A percentile compares a stretch with the other conserved stretches of the same genome.
Evolutionary conservation across 2,888 invertebrate genomes (phyloP).

Genomic region (Apeira syringaria): DNA sequence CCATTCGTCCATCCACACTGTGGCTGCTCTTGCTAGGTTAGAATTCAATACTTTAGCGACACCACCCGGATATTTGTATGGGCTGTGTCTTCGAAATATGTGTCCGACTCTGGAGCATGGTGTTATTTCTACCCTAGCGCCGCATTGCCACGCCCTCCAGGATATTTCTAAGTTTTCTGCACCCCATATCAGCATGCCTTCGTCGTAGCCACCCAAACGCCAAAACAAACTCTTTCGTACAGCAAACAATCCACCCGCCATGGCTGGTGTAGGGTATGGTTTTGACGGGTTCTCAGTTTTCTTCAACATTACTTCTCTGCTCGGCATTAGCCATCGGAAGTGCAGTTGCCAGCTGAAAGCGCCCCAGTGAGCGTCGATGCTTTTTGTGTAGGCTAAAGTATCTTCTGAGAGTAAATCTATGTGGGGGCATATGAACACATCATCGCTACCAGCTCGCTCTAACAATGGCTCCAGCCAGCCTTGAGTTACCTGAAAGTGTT

Average conservation of each 20-base stretch:
- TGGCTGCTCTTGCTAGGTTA: conserved; percentile 96
- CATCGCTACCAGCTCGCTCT: conserved; percentile 78
- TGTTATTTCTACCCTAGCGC: conserved; percentile 94
- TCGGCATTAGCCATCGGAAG: conserved; percentile 93
- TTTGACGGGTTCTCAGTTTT: conserved; percentile 86
- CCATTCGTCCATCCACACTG: conserved; percentile 99
- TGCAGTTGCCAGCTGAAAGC: conserved; percentile 99
- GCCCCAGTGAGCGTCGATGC: conserved; percentile 98
- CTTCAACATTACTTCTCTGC: conserved; percentile 85
- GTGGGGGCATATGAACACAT: conserved; percentile 76
- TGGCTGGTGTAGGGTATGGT: conserved; percentile 92
- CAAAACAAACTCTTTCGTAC: conserved; percentile 94
- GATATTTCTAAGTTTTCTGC: conserved; percentile 99
- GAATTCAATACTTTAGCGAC: conserved; percentile 93
- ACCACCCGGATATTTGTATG: conserved; percentile 97
- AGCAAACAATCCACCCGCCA: conserved; percentile 97
- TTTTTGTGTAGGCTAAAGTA: conserved; percentile 96
- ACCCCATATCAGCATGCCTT: conserved; percentile 96
- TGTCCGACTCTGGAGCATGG: conserved; percentile 98
- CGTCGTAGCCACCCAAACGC: conserved; percentile 90
- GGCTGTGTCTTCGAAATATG: conserved; percentile 95
- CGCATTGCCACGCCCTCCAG: conserved; percentile 98
- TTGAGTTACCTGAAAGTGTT: conserved; percentile 67
- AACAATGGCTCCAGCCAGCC: conserved; percentile 86
- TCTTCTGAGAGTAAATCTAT: conserved; percentile 94